A percentile compares a stretch with the other conserved stretches of the same genome.
phyloP scores from a whole-genome alignment of 2,797 vertebrate species.

The Enteromius trimaculatus region DNA sequence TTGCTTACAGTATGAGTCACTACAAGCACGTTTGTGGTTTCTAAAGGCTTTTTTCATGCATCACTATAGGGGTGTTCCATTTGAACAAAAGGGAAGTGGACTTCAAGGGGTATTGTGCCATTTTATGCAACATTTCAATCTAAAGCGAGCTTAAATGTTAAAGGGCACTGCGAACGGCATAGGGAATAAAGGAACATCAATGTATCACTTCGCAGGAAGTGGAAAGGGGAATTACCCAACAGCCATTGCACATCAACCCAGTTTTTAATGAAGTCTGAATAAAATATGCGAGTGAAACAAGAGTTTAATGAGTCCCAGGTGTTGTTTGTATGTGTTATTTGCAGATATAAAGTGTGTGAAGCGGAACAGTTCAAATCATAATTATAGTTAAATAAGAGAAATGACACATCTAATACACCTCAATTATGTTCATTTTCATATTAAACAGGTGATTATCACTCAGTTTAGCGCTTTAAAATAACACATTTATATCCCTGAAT shows the following conservation, averaged over 20 bases:
- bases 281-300: not conserved
- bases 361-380: not conserved
- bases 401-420: not conserved
- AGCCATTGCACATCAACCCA: not conserved
- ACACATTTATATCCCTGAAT: not conserved
- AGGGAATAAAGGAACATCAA: not conserved
- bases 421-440: not conserved
- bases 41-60: not conserved
- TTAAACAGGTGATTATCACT: not conserved
- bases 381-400: not conserved
- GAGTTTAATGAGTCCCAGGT: not conserved
- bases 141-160: not conserved
- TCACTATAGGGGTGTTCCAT: not conserved
- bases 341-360: not conserved
- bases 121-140: not conserved
- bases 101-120: not conserved
- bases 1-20: not conserved
- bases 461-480: not conserved
- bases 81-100: not conserved
- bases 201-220: not conserved
- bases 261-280: not conserved
- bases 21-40: not conserved
- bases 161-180: not conserved
- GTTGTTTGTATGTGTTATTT: not conserved
- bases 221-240: not conserved